Evolutionary conservation across 2,113 vertebrate species (phyloP).

Genomic region (Amia ocellicauda): DNA sequence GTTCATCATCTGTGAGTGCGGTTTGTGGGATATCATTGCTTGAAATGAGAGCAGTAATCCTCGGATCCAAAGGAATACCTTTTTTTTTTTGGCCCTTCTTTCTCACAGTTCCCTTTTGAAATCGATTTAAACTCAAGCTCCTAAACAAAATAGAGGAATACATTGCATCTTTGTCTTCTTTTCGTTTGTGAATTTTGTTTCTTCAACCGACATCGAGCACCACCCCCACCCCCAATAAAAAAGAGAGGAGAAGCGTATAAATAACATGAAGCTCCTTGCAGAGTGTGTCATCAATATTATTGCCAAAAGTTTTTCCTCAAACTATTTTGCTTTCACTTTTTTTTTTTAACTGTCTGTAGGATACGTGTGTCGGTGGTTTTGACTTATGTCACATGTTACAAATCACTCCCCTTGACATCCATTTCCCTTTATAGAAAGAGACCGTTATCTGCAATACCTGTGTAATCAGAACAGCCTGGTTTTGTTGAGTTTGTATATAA

Average conservation of each 20-base stretch:
- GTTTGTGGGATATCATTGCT: constrained; percentile 36
- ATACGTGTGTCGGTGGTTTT: no score
- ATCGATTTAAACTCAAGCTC: background rate
- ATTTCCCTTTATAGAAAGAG: no score
- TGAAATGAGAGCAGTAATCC: constrained; percentile 35
- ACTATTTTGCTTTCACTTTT: background rate
- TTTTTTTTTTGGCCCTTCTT: background rate
- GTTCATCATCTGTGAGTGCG: constrained; percentile 15
- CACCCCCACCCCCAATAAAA: background rate
- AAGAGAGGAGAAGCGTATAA: background rate
- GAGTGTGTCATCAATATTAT: no score
- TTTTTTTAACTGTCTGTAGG: no score
- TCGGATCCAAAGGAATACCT: background rate
- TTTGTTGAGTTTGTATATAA: no score
- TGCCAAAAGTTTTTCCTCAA: no score
- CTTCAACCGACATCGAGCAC: background rate
- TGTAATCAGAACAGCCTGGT: no score
- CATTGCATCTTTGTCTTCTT: background rate
- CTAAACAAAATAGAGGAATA: background rate
- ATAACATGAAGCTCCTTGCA: no score
- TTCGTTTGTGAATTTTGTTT: background rate
- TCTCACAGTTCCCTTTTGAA: constrained; percentile 1
- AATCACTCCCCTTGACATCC: no score
- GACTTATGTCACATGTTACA: no score
- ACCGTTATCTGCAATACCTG: no score